Evolutionary conservation across 2,888 invertebrate genomes (phyloP), one percentile per base, ranked within the genome.

Genomic region (Chaetoderma sp.): DNA sequence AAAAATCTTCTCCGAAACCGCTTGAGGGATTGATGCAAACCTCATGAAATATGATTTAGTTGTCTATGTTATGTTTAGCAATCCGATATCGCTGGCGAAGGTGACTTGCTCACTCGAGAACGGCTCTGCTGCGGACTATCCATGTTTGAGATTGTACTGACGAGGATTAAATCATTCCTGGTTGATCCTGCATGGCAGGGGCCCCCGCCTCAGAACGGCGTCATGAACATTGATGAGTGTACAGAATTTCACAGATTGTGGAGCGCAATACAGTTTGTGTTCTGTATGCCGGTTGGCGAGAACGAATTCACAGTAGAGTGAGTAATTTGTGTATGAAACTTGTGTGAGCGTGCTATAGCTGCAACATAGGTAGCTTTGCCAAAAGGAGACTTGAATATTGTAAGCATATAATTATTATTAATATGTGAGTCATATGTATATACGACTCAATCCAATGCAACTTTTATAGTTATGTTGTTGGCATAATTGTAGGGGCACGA

Each of bases 181-280:
- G 78, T 77, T 5, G 83, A 84, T 60, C 73, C 77, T 0, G 91
- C 94, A 57, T 98, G 98, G 98, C 91, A 92, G 36, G 95, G 95
- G 10, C 91, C 92, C 39, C 75, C 81, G 0, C 93, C 96, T 30
- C 91, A 92, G 56, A 98, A 97, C 86, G 95, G 96, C 63, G 96
- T 98, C 18, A 94, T 96, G 89, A 95, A 96, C 86, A 92, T 97
- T 0, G 97, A 98, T 86, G 98, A 98, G 87, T 98, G 98, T 82
- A 93, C 93, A 1, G 98, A 99, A 89, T 99, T 98, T 87, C 98
- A 98, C 88, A 73, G 87, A 13, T 88, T 98, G 50, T 99, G 98
- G 98, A 98, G 97, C 0, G 98, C 98, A 0, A 89, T 99, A 33
- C 98, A 99, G 86, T 98, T 99, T 89, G 93, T 98, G 58, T 97